phyloP scores from a whole-genome alignment of 2,113 vertebrate species.

The Empidonax alnorum region DNA sequence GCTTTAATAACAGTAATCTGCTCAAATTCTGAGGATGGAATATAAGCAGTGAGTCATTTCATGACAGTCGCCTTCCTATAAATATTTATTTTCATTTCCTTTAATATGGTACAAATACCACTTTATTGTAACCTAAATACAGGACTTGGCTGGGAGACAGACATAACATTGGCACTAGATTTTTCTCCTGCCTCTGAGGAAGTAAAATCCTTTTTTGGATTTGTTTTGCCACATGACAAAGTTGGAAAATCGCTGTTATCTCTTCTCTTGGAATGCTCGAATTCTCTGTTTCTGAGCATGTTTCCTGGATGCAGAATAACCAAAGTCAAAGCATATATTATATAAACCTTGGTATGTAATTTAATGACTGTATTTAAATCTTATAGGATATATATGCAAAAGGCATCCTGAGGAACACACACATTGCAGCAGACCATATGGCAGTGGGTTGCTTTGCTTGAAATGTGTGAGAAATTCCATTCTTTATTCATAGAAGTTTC shows the following conservation, averaged over 20 bases:
- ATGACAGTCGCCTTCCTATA: background rate
- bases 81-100: background rate
- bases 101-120: background rate
- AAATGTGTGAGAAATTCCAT: background rate
- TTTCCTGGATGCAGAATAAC: background rate
- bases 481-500: background rate
- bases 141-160: background rate
- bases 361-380: background rate
- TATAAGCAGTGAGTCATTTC: background rate
- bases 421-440: background rate
- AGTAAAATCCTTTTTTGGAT: background rate
- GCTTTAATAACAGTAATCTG: background rate
- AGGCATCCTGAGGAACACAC: background rate
- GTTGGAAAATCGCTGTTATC: background rate
- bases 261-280: background rate
- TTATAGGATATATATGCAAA: background rate
- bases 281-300: background rate
- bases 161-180: background rate
- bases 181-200: background rate
- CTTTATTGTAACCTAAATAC: background rate
- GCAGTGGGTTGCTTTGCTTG: background rate
- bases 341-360: background rate
- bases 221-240: background rate
- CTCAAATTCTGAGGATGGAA: background rate
- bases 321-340: background rate